Evolutionary conservation across 2,113 vertebrate genomes (phyloP), one percentile per base, ranked within the genome.

Genomic region (Illadopsis cleaveri): DNA sequence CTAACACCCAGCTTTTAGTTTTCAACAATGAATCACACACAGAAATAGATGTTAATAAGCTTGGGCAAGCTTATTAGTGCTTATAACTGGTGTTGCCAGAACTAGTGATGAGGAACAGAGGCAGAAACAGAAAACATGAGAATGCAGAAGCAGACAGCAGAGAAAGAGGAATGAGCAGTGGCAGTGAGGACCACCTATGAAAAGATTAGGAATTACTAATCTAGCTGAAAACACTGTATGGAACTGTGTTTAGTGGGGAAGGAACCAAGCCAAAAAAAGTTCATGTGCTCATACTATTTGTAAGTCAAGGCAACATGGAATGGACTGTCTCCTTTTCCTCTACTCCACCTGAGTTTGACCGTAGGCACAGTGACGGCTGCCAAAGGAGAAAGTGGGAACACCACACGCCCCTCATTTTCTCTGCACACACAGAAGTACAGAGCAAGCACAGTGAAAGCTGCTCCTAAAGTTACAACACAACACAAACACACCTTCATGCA

Each of bases 301-400:
- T 69, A 79, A 82, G 44, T 5, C 23, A 82, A 78, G 0, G 0
- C n/a, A 72, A 60, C 1, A 0, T 2, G 30, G 23, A 91, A 75
- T 4, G 16, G 31, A 89, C 27, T 91, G 31, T 33, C n/a, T 42
- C 12, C 11, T 11, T 38, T 44, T 12, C 21, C 37, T 69, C n/a
- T 53, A 57, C 14, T 42, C 4, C 30, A 61, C 15, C 23, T 28
- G 30, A 64, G 15, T 50, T 5, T 57, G 42, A 42, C 16, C 16
- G 7, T 33, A 61, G 31, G 42, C 18, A 77, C 0, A 0, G 51
- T 14, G 37, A 56, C 1, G 2, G 35, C 25, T n/a, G 82, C 40
- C 3, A 1, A 60, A 73, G 40, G 13, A 92, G 28, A 57, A 45
- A 38, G 23, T 1, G 12, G 21, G 17, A 30, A 37, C 21, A 83